Evolutionary conservation across 2,797 vertebrate species (phyloP).

Genomic region (Dendrocincla tyrannina): DNA sequence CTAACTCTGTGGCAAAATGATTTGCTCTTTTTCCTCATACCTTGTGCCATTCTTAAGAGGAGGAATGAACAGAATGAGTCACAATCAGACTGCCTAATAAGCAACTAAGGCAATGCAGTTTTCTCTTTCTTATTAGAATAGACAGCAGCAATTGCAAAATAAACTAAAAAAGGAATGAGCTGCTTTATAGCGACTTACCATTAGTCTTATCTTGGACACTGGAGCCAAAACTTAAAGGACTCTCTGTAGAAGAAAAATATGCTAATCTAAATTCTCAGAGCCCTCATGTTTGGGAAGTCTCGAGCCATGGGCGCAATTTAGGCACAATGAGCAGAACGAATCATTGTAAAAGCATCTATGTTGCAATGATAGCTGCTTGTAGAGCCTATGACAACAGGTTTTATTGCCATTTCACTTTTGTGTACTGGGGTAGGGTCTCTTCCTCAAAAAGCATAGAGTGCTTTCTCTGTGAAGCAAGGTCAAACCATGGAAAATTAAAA

Average conservation of each 20-base stretch:
- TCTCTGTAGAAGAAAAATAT: neutral
- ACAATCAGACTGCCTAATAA: neutral
- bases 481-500: neutral
- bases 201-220: neutral
- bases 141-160: neutral
- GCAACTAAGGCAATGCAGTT: neutral
- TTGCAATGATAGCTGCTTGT: neutral
- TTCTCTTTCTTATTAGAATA: neutral
- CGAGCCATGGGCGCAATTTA: neutral
- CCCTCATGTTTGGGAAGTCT: neutral
- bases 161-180: neutral
- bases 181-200: neutral
- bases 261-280: neutral
- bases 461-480: neutral
- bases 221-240: neutral
- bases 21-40: neutral
- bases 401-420: neutral
- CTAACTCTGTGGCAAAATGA: neutral
- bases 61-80: neutral
- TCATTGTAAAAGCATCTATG: neutral
- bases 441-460: neutral
- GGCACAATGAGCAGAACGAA: neutral
- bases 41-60: neutral
- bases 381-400: neutral
- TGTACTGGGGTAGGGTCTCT: neutral